These are phyloP conservation scores for Heliconius hortense DNA, from an alignment of 2,888 invertebrate species.

Conservation along the genomic window DNA sequence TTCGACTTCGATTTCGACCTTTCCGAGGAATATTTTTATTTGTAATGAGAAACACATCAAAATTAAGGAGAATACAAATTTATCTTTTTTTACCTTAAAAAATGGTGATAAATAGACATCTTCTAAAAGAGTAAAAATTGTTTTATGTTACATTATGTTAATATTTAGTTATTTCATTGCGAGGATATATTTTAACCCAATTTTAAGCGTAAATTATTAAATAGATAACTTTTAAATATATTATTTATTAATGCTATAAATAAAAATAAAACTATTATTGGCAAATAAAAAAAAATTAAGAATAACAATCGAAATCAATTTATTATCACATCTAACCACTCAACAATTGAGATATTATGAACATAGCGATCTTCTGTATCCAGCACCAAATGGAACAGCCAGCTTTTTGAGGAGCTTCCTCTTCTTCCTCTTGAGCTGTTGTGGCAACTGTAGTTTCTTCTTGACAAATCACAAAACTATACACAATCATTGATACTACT, in stretches of 20 bases:
- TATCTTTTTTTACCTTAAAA: no score
- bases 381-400: constrained; percentile 79
- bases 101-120: no score
- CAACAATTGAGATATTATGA: constrained; percentile 73
- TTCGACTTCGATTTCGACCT: no score
- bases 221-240: neutral
- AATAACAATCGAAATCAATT: constrained; percentile 16
- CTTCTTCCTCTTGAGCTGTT: constrained; percentile 67
- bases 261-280: no score
- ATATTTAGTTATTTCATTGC: no score
- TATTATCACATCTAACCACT: constrained; percentile 52
- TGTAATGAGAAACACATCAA: no score
- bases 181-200: no score
- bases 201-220: no score
- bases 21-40: no score
- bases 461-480: constrained; percentile 58
- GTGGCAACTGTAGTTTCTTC: constrained; percentile 62
- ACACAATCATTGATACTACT: constrained; percentile 50
- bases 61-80: no score
- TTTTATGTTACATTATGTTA: no score
- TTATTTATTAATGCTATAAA: neutral
- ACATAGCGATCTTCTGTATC: constrained; percentile 79
- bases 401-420: constrained; percentile 64
- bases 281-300: neutral
- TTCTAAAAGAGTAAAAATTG: no score